Conservation (phyloP, 2,797 vertebrate species). For the Sebastes paucispinis region DNA sequence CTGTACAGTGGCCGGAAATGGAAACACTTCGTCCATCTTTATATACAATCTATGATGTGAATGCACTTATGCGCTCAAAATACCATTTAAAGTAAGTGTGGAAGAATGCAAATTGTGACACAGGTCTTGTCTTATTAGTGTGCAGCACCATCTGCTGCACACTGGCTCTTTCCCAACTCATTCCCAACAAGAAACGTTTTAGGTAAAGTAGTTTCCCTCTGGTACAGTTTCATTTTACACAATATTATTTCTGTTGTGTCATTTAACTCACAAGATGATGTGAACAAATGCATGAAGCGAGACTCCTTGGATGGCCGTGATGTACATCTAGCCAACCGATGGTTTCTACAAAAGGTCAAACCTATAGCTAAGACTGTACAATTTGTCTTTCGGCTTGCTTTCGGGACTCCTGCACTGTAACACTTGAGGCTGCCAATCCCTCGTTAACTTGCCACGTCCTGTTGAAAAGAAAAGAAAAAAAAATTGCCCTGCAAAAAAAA, state of each 20-base stretch:
- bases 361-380: neutral
- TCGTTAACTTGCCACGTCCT: conserved; percentile 78
- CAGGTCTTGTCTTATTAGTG: neutral
- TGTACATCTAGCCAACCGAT: neutral
- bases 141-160: neutral
- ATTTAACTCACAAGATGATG: neutral
- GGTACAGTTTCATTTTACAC: neutral
- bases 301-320: neutral
- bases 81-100: no score
- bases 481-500: conserved; percentile 10
- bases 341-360: conserved; percentile 3
- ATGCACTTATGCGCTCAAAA: no score
- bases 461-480: conserved; percentile 69
- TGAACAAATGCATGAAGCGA: neutral
- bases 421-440: conserved; percentile 61
- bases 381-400: neutral
- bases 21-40: no score
- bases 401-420: conserved; percentile 36
- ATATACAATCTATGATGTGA: no score
- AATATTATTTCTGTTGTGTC: neutral
- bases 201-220: neutral
- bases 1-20: no score
- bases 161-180: neutral
- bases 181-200: neutral
- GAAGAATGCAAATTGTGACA: neutral